Conservation (phyloP, 2,113 vertebrate genomes). For the Eonycteris spelaea region DNA sequence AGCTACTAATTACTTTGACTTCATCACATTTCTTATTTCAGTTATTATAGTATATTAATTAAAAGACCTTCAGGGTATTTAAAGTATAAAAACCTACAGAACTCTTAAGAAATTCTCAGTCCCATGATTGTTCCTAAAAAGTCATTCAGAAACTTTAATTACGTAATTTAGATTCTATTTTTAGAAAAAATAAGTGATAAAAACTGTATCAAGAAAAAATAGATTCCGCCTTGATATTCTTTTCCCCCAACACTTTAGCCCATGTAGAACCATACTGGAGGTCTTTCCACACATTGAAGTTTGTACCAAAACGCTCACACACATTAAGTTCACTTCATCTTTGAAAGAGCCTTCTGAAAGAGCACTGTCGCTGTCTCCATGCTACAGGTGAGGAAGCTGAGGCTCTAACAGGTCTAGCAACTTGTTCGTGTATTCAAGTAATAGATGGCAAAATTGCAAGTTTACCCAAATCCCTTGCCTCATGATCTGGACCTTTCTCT, state of each 20-base stretch:
- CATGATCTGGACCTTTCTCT: not conserved
- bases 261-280: not conserved
- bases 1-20: not conserved
- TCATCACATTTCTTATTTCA: conserved; percentile 69
- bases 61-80: conserved; percentile 61
- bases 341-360: not conserved
- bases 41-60: conserved; percentile 59
- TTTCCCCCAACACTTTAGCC: not conserved
- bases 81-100: conserved; percentile 9
- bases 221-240: not conserved
- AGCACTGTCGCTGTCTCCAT: not conserved
- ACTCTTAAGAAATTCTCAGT: conserved; percentile 33
- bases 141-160: conserved; percentile 28
- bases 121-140: not conserved
- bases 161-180: not conserved
- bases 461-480: not conserved
- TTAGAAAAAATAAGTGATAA: not conserved
- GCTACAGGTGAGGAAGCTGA: not conserved
- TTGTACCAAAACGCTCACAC: not conserved
- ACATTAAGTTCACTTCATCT: not conserved
- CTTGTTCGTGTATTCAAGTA: not conserved
- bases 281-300: not conserved
- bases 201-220: not conserved
- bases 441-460: not conserved
- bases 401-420: not conserved